These are phyloP conservation scores for Hecatera dysodea DNA, from an alignment of 2,888 invertebrate genomes.

Conservation along the genomic window DNA sequence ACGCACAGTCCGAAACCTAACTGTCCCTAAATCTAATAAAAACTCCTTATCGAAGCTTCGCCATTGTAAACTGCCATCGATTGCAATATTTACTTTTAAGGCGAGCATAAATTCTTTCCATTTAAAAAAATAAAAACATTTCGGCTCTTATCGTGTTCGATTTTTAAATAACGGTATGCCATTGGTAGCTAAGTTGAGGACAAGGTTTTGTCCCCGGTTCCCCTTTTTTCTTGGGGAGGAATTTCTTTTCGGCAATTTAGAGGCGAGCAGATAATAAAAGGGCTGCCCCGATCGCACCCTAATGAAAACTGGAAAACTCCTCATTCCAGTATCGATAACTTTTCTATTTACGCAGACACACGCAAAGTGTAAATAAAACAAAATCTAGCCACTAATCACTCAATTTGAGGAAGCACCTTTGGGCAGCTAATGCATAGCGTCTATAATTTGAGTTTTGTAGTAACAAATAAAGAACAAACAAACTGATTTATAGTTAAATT, in stretches of 20 bases:
- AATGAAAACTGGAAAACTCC: constrained; percentile 89
- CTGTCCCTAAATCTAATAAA: constrained; percentile 85
- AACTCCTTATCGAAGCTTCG: constrained; percentile 86
- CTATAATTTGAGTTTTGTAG: constrained; percentile 54
- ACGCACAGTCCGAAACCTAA: constrained; percentile 87
- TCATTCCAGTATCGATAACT: constrained; percentile 88
- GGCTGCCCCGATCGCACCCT: constrained; percentile 89
- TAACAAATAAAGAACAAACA: constrained; percentile 42
- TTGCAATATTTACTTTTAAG: constrained; percentile 87
- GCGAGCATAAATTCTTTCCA: constrained; percentile 88
- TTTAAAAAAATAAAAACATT: constrained; percentile 90
- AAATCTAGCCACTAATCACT: constrained; percentile 71
- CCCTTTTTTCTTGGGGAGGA: constrained; percentile 87
- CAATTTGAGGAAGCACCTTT: constrained; percentile 59
- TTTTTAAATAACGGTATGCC: constrained; percentile 90
- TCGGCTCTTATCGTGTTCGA: constrained; percentile 89
- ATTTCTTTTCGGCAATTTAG: constrained; percentile 91
- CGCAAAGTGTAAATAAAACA: constrained; percentile 69
- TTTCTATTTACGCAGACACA: constrained; percentile 78
- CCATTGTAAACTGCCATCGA: constrained; percentile 85
- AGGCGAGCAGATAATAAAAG: constrained; percentile 91
- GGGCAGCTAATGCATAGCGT: constrained; percentile 43
- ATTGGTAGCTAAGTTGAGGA: constrained; percentile 87
- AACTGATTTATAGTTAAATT: constrained; percentile 39
- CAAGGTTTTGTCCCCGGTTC: constrained; percentile 87